Percentiles rank a stretch among this genome's conserved stretches.
phyloP scores from a whole-genome alignment of 2,113 vertebrate species.

The Micronycteris hirsuta region DNA sequence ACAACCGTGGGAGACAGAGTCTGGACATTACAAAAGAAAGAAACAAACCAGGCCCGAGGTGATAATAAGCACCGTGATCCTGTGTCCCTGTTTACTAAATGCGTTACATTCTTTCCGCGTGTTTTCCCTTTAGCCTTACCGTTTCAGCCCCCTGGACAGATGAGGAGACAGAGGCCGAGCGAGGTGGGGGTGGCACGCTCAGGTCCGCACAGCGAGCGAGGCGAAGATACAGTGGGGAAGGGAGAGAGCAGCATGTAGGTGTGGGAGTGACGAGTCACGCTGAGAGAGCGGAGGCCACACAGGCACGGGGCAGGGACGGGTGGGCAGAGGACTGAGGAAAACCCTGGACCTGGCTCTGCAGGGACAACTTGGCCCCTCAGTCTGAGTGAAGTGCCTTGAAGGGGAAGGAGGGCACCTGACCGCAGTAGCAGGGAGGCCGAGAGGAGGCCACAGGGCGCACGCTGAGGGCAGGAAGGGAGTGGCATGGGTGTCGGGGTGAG shows the following conservation, averaged over 20 bases:
- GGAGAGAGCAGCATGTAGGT: not conserved
- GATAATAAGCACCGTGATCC: rapidly evolving
- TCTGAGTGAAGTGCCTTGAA: not conserved
- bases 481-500: too few species aligned
- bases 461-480: rapidly evolving
- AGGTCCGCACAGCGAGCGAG: not conserved
- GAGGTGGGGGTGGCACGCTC: not conserved
- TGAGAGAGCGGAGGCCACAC: not conserved
- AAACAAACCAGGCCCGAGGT: not conserved
- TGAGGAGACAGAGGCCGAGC: not conserved
- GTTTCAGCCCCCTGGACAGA: too few species aligned
- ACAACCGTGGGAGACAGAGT: not conserved
- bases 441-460: not conserved
- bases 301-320: not conserved
- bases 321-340: not conserved
- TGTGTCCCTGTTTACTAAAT: not conserved
- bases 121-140: not conserved
- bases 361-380: not conserved
- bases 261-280: rapidly evolving
- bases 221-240: not conserved
- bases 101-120: rapidly evolving
- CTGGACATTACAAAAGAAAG: not conserved
- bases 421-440: not conserved
- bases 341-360: not conserved
- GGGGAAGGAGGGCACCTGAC: not conserved